phyloP scores from a whole-genome alignment of 2,888 invertebrate genomes.

The Nemoura dubitans region DNA sequence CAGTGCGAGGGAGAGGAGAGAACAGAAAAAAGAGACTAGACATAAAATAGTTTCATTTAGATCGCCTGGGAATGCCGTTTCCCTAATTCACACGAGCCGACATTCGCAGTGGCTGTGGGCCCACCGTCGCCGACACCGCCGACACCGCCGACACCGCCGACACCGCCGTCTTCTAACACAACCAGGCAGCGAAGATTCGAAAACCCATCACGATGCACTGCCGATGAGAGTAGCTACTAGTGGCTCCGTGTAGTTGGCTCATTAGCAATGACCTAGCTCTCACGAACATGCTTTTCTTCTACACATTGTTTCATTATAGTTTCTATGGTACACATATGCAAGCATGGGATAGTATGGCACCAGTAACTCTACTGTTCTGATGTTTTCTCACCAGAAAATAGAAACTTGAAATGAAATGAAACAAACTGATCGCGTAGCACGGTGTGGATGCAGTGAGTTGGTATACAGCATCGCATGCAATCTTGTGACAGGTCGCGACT shows the following conservation, averaged over 20 bases:
- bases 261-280: conserved; percentile 20
- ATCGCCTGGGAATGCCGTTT: conserved; percentile 26
- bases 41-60: not conserved
- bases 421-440: not conserved
- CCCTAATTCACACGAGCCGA: conserved; percentile 30
- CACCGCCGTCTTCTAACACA: too few species aligned
- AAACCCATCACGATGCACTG: not conserved
- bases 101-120: not conserved
- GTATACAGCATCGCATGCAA: not conserved
- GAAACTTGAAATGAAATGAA: conserved; percentile 1
- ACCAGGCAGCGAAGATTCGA: not conserved
- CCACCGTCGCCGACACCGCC: not conserved
- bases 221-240: not conserved
- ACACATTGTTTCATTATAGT: conserved; percentile 20
- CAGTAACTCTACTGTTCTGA: not conserved
- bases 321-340: conserved; percentile 15
- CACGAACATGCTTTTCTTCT: conserved; percentile 14
- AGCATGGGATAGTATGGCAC: not conserved
- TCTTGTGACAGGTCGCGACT: not conserved
- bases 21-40: not conserved
- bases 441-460: not conserved
- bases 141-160: not conserved
- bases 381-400: conserved; percentile 22
- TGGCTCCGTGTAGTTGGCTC: not conserved
- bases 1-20: not conserved